Base-by-base conservation (phyloP, 1,140 invertebrate species). In the Helicoverpa armigera region DNA sequence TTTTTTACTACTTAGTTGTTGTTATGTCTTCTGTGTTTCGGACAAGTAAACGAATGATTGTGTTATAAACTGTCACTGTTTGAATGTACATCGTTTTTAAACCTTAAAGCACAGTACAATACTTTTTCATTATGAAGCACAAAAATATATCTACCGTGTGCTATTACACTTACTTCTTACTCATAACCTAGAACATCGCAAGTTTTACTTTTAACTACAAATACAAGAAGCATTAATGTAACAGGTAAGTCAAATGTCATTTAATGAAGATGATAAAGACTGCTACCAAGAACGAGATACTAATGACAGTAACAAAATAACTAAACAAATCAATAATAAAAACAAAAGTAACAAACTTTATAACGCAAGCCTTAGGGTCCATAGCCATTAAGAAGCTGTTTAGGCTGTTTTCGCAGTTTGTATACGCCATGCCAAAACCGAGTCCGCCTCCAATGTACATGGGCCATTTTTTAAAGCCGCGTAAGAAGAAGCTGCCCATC, bases 391-490 rank as follows among this genome's bases (percentile, higher is more conserved):
- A 79, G 78, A 83, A 93, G 63, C 69, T 80, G 79, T 95, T 95
- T 0, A 95, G 86, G 76, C 91, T 93, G 65, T 91, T 91, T 78
- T 95, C 94, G 82, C 94, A 95, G 83, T 95, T 94, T 74, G 82
- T 88, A 73, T 94, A 94, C 0, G 94, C 92, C 90, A 94, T 89
- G 9, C 94, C 94, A 53, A 94, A 83, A 1, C 94, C 94, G 4
- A 94, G 69, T 0, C 93, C 93, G 0, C 90, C 90, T 11, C 93
- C 92, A 31, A 94, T 86, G 53, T 78, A 88, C 85, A 90, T 89
- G 7, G 94, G 94, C 94, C 94, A 95, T 29, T 83, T 88, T 16
- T 75, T 85, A 74, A 81, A 87, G 5, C 93, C 88, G 16, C 87
- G 86, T 9, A 94, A 77, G 80, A 94, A 94, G 84, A 94, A 94